These are phyloP conservation scores for Calycopis cecrops DNA, from an alignment of 1,140 invertebrate genomes.

Conservation along the genomic window DNA sequence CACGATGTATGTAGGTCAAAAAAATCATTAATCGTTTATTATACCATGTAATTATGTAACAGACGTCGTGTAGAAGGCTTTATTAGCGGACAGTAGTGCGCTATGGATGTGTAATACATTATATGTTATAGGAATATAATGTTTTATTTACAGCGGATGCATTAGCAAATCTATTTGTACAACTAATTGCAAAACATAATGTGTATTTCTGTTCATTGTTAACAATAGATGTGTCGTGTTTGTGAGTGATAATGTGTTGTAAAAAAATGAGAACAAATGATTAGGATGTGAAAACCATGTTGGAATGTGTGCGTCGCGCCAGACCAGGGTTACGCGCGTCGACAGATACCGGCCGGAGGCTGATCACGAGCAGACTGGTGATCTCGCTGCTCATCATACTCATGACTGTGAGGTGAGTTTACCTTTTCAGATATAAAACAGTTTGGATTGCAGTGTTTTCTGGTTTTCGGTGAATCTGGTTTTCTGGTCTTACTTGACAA, in stretches of 20 bases:
- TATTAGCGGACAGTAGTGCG: no score
- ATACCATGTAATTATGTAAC: constrained; percentile 3
- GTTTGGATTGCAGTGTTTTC: neutral
- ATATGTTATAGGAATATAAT: no score
- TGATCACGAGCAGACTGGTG: constrained; percentile 23
- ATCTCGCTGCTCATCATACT: constrained; percentile 38
- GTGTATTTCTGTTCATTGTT: no score
- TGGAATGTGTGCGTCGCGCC: constrained; percentile 52
- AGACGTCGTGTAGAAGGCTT: neutral
- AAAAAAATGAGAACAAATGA: constrained; percentile 39
- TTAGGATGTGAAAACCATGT: constrained; percentile 58
- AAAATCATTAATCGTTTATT: constrained; percentile 7
- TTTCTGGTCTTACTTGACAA: no score
- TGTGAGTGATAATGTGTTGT: constrained; percentile 33
- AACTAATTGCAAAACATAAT: no score
- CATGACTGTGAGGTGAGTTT: constrained; percentile 46
- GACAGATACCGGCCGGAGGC: constrained; percentile 25
- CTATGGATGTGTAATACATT: no score
- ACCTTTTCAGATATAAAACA: constrained; percentile 11
- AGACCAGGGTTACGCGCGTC: constrained; percentile 37
- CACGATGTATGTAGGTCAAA: constrained; percentile 5
- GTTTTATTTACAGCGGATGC: no score
- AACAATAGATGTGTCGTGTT: no score
- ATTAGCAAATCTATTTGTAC: no score
- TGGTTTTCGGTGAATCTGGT: no score